Base-by-base conservation (phyloP, 2,797 vertebrate genomes). In the Momotus momota region DNA sequence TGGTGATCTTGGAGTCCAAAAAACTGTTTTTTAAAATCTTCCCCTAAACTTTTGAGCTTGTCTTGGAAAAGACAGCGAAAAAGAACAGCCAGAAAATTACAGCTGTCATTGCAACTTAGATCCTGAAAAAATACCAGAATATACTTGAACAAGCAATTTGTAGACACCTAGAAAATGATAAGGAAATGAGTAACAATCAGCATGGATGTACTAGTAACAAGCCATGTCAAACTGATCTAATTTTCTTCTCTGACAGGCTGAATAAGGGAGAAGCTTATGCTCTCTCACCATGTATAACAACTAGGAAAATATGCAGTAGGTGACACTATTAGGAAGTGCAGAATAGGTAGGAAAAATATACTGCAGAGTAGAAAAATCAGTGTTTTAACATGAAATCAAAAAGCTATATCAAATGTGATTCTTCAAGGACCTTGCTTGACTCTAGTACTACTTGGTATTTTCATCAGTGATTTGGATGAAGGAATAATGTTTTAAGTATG, bases 171-270 rank as follows among this genome's bases (percentile, higher is more conserved):
- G 41, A 49, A 93, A 83, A 88, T 87, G 9, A 80, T 55, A 75
- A 85, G 51, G 40, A 80, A 22, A 52, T 91, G 87, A 89, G 57
- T 88, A 94, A 88, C 18, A 67, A 7, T 17, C 16, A 64, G 14
- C 66, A 49, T 49, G 51, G 26, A 80, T 80, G 35, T 85, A 51
- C 70, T 25, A 66, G 49, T 40, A 82, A 31, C 41, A 81, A 75
- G n/a, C 52, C 25, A 25, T 29, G 41, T 80, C 75, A 91, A 85
- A 49, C 38, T 80, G 52, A 90, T 94, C 70, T 89, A 35, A 82
- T 91, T 90, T 95, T 91, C 41, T 87, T 82, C 67, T 66, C 52
- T 83, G 85, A 86, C 41, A 90, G 20, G 19, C 11, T 91, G 72
- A 95, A 80, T 71, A 90, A 90, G 31, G 20, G 12, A 80, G 35